Conservation (phyloP, 2,113 vertebrate genomes). For the Rhynchomys soricoides region DNA sequence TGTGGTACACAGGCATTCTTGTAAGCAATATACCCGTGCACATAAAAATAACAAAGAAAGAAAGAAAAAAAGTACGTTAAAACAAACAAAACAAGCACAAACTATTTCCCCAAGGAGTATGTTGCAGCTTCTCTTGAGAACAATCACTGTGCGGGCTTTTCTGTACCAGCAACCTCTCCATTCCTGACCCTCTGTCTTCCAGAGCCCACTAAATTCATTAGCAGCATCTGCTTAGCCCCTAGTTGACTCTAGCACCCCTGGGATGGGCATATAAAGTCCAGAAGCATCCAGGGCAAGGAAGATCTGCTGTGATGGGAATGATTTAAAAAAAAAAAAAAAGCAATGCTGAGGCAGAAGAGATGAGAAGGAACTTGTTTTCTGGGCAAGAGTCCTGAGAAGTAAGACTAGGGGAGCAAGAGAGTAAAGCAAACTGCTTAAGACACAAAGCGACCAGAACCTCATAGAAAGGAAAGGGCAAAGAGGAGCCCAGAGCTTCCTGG, state of each 20-base stretch:
- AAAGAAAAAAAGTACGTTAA: background rate
- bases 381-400: background rate
- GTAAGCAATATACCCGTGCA: background rate
- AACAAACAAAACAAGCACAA: background rate
- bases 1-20: background rate
- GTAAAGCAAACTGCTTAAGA: background rate
- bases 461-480: background rate
- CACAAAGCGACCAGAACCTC: background rate
- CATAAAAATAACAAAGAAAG: background rate
- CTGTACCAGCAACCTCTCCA: background rate
- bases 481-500: background rate
- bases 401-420: background rate
- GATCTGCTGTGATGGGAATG: background rate
- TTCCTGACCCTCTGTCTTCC: background rate
- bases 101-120: background rate
- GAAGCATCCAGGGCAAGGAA: background rate
- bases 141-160: background rate
- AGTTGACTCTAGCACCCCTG: no score
- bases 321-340: background rate
- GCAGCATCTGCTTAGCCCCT: background rate
- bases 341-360: background rate
- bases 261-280: background rate
- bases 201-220: background rate
- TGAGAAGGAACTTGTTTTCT: background rate
- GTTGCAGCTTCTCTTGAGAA: constrained; percentile 7